Conservation (phyloP, 2,797 vertebrate genomes). For the Gymnodraco acuticeps region DNA sequence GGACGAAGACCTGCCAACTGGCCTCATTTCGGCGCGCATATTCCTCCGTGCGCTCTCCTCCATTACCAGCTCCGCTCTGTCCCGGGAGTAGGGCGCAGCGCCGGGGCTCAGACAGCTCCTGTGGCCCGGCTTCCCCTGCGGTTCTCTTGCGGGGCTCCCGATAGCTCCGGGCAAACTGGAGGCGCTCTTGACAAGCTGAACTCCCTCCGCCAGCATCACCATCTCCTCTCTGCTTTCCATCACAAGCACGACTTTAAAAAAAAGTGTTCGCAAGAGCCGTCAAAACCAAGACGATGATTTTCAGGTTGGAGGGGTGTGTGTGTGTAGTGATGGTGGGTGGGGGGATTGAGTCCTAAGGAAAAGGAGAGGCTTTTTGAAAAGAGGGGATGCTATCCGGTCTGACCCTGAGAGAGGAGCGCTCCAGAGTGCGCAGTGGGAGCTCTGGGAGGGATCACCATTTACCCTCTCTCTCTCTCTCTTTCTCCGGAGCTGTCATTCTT, state of each 20-base stretch:
- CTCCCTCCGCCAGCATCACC: conserved; percentile 92
- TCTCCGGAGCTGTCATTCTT: conserved; percentile 94
- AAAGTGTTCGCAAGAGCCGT: conserved; percentile 54
- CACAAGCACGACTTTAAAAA: conserved; percentile 58
- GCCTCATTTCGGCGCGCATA: conserved; percentile 85
- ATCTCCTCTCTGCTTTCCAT: conserved; percentile 96
- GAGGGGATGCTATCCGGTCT: conserved; percentile 83
- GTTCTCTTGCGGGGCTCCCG: conserved; percentile 85
- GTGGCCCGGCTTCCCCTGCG: conserved; percentile 88
- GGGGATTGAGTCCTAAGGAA: conserved; percentile 51
- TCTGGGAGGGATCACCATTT: conserved; percentile 99
- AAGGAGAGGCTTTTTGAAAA: conserved; percentile 70
- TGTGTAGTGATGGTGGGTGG: conserved; percentile 24
- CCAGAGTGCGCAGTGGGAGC: conserved; percentile 89
- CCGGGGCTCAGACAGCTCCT: conserved; percentile 89
- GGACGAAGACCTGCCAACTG: conserved; percentile 81
- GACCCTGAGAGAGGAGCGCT: conserved; percentile 93
- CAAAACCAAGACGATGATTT: conserved; percentile 53
- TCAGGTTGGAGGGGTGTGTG: conserved; percentile 59
- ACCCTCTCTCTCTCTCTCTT: conserved; percentile 93
- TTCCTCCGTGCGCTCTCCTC: conserved; percentile 86
- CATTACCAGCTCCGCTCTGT: conserved; percentile 79
- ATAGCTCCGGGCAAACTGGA: conserved; percentile 87
- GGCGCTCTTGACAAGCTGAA: conserved; percentile 89
- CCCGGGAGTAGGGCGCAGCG: conserved; percentile 83